Conservation (phyloP, 2,888 invertebrate species). For the Ophioninae sp. region DNA sequence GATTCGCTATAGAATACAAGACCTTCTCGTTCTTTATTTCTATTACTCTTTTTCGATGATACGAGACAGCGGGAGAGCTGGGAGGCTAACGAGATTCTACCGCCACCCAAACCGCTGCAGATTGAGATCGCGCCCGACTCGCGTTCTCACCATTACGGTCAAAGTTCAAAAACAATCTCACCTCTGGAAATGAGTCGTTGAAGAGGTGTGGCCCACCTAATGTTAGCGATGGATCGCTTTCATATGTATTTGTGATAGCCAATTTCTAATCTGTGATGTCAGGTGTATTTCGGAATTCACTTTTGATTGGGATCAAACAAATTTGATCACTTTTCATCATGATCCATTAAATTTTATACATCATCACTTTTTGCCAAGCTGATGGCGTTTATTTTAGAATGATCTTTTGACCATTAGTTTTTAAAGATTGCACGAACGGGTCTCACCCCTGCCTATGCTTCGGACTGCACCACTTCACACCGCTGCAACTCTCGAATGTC, state of each 20-base stretch:
- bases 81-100: constrained; percentile 75
- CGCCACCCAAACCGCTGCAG: constrained; percentile 74
- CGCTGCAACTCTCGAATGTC: constrained; percentile 14
- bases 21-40: constrained; percentile 46
- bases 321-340: no score
- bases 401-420: neutral
- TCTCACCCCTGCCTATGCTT: neutral
- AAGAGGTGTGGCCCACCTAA: neutral
- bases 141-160: constrained; percentile 51
- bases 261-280: neutral
- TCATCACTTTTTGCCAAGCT: no score
- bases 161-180: constrained; percentile 56
- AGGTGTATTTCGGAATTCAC: neutral
- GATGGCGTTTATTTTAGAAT: no score
- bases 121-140: constrained; percentile 45
- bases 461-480: neutral
- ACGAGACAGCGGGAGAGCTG: constrained; percentile 65
- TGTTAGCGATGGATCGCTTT: neutral
- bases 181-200: constrained; percentile 25
- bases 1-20: constrained; percentile 49
- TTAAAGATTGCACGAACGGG: neutral
- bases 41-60: constrained; percentile 61
- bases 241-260: neutral
- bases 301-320: neutral
- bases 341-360: no score